Evolutionary conservation across 2,797 vertebrate species (phyloP), one percentile per base, ranked within the genome.

Genomic region (Etheostoma perlongum): DNA sequence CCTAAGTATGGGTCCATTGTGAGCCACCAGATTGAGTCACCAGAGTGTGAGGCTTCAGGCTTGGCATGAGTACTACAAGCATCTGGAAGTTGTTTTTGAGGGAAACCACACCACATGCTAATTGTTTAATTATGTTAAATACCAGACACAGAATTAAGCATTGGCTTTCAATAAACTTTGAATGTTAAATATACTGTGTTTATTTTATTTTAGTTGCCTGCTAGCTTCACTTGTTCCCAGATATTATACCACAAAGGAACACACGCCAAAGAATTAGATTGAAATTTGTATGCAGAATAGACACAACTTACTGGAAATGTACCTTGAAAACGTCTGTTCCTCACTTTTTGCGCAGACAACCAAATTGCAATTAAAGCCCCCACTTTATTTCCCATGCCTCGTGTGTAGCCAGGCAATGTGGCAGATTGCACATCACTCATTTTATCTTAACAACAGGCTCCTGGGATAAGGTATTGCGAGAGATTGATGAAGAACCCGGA

Each of bases 371-470:
- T 89, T 68, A 89, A 86, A 85, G 83, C 53, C 69, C 49, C 78
- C 85, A 76, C 77, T 82, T 84, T 83, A 85, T 89, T 86, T 89
- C 72, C 80, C 78, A 63, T 74, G 78, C 67, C 78, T 66, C 42
- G 36, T 72, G 81, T 82, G 76, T 65, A 90, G 87, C 84, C 73
- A 57, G 80, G 76, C 66, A 13, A 69, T 60, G 81, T 82, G 76
- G 87, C 88, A 89, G 85, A 89, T 84, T 89, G 86, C 72, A 74
- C 78, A 88, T 88, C 78, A 65, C 85, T 90, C 86, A 89, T 92
- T 87, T 88, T 76, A 88, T 92, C 83, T 83, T 84, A 92, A 86
- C 91, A 88, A 82, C 79, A 44, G 74, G 83, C 86, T 85, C 85
- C 83, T 66, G 88, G 90, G 90, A 90, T 23, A 79, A 79, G 64